phyloP scores from a whole-genome alignment of 1,140 invertebrate genomes.

The Brachionus angularis region DNA sequence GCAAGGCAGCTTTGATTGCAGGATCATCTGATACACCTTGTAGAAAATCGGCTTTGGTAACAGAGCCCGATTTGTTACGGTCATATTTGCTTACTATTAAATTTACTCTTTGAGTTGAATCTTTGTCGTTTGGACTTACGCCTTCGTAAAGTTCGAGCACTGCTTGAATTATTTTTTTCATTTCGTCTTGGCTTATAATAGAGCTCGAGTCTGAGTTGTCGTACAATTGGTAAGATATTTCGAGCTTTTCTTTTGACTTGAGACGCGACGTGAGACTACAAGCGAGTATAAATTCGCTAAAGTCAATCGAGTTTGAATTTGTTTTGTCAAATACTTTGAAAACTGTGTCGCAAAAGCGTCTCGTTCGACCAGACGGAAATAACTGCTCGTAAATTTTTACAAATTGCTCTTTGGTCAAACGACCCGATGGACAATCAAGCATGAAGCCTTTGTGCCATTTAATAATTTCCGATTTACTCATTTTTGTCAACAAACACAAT shows the following conservation, averaged over 20 bases:
- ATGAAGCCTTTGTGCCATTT: conserved; percentile 40
- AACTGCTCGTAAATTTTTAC: conserved; percentile 35
- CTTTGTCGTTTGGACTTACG: not conserved
- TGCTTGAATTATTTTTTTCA: conserved; percentile 30
- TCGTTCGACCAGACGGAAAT: conserved; percentile 18
- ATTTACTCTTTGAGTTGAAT: not conserved
- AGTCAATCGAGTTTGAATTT: conserved; percentile 16
- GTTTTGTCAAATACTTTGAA: conserved; percentile 24
- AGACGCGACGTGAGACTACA: conserved; percentile 33
- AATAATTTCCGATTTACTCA: conserved; percentile 3
- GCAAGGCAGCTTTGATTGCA: not conserved
- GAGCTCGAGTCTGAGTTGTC: not conserved
- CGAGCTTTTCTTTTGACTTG: conserved; percentile 9
- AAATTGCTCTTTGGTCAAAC: conserved; percentile 12
- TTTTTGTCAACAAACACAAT: not conserved
- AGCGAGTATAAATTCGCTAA: conserved; percentile 33
- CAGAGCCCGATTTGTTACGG: not conserved
- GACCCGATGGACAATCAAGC: conserved; percentile 32
- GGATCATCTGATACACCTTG: conserved; percentile 17
- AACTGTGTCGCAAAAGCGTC: conserved; percentile 5
- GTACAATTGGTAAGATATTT: not conserved
- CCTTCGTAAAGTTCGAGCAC: conserved; percentile 27
- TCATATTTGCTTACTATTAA: conserved; percentile 1
- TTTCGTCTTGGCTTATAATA: conserved; percentile 33
- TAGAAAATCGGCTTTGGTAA: conserved; percentile 10